Conservation (phyloP, 1,140 invertebrate genomes). For the Magallana gigas region DNA sequence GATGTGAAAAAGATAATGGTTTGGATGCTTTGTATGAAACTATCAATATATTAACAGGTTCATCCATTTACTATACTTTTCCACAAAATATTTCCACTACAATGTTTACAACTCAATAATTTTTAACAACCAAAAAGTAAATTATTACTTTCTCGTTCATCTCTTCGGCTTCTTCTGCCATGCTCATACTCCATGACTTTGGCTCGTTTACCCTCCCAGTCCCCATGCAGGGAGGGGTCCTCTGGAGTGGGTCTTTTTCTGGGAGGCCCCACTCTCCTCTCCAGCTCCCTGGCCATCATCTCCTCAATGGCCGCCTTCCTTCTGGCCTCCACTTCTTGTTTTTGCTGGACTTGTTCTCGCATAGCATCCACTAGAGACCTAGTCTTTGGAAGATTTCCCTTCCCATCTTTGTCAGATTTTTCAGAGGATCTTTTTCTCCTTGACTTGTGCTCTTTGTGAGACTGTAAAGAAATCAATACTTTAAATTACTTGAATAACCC, state of each 20-base stretch:
- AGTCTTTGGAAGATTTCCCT: slow-evolving; percentile 32
- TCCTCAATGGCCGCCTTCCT: slow-evolving; percentile 59
- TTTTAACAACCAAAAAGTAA: not conserved
- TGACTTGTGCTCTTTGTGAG: slow-evolving; percentile 26
- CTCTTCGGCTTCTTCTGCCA: slow-evolving; percentile 30
- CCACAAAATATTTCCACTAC: not conserved
- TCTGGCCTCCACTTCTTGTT: slow-evolving; percentile 54
- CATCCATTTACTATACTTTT: not conserved
- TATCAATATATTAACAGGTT: not conserved
- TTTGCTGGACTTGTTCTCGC: slow-evolving; percentile 52
- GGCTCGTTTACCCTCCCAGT: slow-evolving; percentile 52
- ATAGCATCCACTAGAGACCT: slow-evolving; percentile 54
- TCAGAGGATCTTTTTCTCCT: slow-evolving; percentile 5
- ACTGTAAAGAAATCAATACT: not conserved
- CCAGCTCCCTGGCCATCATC: slow-evolving; percentile 59
- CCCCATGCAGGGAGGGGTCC: slow-evolving; percentile 43
- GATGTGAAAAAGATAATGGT: not conserved
- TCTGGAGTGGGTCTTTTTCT: slow-evolving; percentile 48
- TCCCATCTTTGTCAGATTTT: slow-evolving; percentile 11
- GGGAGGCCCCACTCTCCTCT: slow-evolving; percentile 55
- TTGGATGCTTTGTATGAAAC: not conserved
- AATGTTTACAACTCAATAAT: not conserved
- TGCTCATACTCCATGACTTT: slow-evolving; percentile 54
- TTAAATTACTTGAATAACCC: too few relatives aligned
- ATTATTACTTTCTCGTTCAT: slow-evolving; percentile 17